phyloP scores from a whole-genome alignment of 2,888 invertebrate species.

The Tetrapedia diversipes region DNA sequence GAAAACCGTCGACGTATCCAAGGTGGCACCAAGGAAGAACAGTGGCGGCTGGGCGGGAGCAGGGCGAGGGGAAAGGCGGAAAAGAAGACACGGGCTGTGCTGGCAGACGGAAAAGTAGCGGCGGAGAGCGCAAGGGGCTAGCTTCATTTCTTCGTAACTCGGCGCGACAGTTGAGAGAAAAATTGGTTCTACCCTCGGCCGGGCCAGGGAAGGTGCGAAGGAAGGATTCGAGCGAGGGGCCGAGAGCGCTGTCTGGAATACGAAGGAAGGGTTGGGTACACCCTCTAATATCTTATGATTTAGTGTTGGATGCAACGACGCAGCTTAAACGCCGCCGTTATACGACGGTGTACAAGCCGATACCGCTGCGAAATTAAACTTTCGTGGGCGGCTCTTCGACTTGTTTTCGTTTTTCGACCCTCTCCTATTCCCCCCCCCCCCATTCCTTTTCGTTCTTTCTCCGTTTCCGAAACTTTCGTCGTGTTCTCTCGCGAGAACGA shows the following conservation, averaged over 20 bases:
- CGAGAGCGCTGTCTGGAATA: constrained; percentile 45
- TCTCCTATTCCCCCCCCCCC: constrained; percentile 36
- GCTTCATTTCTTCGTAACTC: constrained; percentile 79
- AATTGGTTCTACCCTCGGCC: constrained; percentile 76
- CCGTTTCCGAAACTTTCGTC: neutral
- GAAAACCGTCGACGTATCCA: constrained; percentile 56
- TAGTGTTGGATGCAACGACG: constrained; percentile 78
- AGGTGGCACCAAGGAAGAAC: constrained; percentile 29
- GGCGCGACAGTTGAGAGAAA: constrained; percentile 79
- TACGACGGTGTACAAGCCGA: constrained; percentile 63
- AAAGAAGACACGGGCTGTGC: constrained; percentile 47
- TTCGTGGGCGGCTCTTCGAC: constrained; percentile 57
- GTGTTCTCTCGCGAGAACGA: too few species aligned
- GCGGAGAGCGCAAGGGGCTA: constrained; percentile 64
- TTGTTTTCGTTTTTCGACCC: constrained; percentile 24
- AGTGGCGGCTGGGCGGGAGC: constrained; percentile 6
- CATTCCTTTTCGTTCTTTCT: neutral
- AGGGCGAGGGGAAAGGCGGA: constrained; percentile 4
- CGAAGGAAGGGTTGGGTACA: constrained; percentile 57
- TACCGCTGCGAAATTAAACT: constrained; percentile 78
- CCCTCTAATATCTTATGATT: constrained; percentile 81
- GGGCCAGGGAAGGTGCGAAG: constrained; percentile 66
- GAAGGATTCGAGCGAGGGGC: constrained; percentile 60
- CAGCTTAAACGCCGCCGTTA: constrained; percentile 74
- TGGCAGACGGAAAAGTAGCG: constrained; percentile 59